Evolutionary conservation across 2,888 invertebrate genomes (phyloP), one percentile per base, ranked within the genome.

Genomic region (Flabesymbios commensalis): DNA sequence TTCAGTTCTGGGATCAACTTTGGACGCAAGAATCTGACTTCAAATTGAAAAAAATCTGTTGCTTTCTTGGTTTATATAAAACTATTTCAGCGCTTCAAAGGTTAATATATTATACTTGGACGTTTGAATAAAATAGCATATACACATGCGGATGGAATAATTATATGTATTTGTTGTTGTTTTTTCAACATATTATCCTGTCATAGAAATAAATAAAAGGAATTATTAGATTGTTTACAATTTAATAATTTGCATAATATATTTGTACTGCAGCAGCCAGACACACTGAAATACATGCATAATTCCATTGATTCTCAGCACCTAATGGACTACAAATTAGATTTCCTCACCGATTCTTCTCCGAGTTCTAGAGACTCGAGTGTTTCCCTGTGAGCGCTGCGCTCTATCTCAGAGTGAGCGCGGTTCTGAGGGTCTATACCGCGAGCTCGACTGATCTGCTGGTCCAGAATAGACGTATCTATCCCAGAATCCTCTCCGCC

Each of bases 371-470:
- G 61, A 7, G 80, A 74, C 57, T 78, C 76, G 69, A 78, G 69
- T 0, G 81, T 81, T 61, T 81, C 79, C 31, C 76, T 67, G 66
- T 81, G 81, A 22, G 80, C 79, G 61, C 77, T 77, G 24, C 77
- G 67, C 65, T 81, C 80, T 71, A 76, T 73, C 24, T 80, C 79
- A 1, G 75, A 75, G 64, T 78, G 77, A 3, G 75, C 70, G 41
- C 74, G 73, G 19, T 65, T 65, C 2, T 67, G 68, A 10, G 72
- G 54, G 19, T 60, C 65, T 24, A 78, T 59, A 4, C 78, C 77
- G 28, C 77, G 69, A 0, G 76, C 75, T 42, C 70, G 65, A 54
- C 75, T 67, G n/a, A 64, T 36, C 43, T 67, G 67, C 3, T 48
- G 52, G 1, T 17, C 33, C 17, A 61, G 45, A 3, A 54, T 28